phyloP scores from a whole-genome alignment of 2,888 invertebrate species.

The Lycocerus yunnanus region DNA sequence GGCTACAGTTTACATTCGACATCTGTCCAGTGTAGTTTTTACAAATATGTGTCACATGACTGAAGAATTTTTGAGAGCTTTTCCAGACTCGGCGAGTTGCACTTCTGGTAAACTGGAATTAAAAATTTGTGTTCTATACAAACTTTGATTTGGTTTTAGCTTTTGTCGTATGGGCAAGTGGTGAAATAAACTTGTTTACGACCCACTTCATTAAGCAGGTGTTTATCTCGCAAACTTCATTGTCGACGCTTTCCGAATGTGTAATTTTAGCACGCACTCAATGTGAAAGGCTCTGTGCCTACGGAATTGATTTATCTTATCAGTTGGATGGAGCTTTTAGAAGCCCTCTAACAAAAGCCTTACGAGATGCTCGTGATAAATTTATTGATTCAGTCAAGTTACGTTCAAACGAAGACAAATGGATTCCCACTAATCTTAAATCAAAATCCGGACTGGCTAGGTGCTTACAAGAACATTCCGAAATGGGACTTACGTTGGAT shows the following conservation, averaged over 20 bases:
- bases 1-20: conserved; percentile 77
- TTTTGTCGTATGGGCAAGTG: conserved; percentile 90
- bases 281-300: conserved; percentile 66
- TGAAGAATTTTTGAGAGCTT: conserved; percentile 78
- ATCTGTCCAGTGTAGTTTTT: conserved; percentile 83
- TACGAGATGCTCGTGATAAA: conserved; percentile 80
- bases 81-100: conserved; percentile 76
- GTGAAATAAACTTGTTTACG: conserved; percentile 78
- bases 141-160: conserved; percentile 55
- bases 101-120: conserved; percentile 63
- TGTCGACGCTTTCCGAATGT: conserved; percentile 85
- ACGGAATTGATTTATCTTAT: conserved; percentile 90
- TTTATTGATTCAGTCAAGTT: conserved; percentile 80
- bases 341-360: conserved; percentile 73
- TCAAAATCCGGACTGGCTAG: conserved; percentile 71
- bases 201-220: conserved; percentile 85
- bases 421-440: conserved; percentile 82
- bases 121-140: conserved; percentile 7
- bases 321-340: conserved; percentile 86
- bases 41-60: conserved; percentile 68
- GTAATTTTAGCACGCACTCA: conserved; percentile 79
- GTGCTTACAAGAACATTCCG: conserved; percentile 72
- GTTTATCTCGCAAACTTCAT: conserved; percentile 84
- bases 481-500: conserved; percentile 70
- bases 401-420: conserved; percentile 78